Conservation (phyloP, 2,888 invertebrate genomes). For the Apodemia mormo region DNA sequence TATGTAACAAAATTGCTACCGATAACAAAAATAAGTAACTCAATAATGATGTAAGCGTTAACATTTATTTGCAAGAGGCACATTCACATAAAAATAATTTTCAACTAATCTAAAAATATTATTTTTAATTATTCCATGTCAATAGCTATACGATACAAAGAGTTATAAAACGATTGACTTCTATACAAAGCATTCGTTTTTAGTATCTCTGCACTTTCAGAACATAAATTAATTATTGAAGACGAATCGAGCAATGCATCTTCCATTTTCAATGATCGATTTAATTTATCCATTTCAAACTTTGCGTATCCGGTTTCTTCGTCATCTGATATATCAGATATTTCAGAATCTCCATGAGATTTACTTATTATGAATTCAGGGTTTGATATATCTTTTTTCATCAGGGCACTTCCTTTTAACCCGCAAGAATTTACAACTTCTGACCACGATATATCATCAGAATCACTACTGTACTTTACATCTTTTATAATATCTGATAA, state of each 20-base stretch:
- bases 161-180: slow-evolving; percentile 47
- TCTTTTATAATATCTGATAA: slow-evolving; percentile 50
- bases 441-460: slow-evolving; percentile 54
- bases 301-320: slow-evolving; percentile 56
- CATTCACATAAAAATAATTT: slow-evolving; percentile 8
- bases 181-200: slow-evolving; percentile 37
- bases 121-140: slow-evolving; percentile 58
- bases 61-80: neutral
- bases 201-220: slow-evolving; percentile 3
- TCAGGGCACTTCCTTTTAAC: slow-evolving; percentile 47
- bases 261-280: slow-evolving; percentile 55
- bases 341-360: slow-evolving; percentile 47
- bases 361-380: slow-evolving; percentile 56
- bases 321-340: slow-evolving; percentile 47
- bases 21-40: neutral
- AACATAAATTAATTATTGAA: neutral
- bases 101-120: slow-evolving; percentile 31
- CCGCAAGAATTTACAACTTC: slow-evolving; percentile 59
- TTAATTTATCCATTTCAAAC: slow-evolving; percentile 66
- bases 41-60: slow-evolving; percentile 1
- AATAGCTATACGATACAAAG: slow-evolving; percentile 59
- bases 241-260: slow-evolving; percentile 57
- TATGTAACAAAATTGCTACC: slow-evolving; percentile 30
- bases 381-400: slow-evolving; percentile 44
- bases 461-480: slow-evolving; percentile 26